A percentile compares a stretch with the other conserved stretches of the same genome.
These are phyloP conservation scores for Ips typographus DNA, from an alignment of 1,140 invertebrate genomes.

Conservation along the genomic window DNA sequence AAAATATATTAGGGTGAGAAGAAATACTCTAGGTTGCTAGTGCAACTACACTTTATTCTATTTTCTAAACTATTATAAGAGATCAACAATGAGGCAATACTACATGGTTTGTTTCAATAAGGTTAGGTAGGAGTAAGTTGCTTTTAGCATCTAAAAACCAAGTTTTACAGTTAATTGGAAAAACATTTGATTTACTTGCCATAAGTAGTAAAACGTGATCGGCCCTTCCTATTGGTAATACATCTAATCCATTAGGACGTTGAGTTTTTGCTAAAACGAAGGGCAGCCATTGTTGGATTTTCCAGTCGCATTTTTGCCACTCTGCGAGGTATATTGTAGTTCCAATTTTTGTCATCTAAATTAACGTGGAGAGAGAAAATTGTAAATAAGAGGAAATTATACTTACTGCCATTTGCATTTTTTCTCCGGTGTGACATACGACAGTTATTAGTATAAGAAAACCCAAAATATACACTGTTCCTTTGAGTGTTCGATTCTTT, in stretches of 20 bases:
- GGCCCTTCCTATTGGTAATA: not conserved
- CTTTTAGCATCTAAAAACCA: not conserved
- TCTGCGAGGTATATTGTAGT: not conserved
- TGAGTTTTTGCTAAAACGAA: not conserved
- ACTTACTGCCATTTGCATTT: not conserved
- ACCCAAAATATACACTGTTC: not conserved
- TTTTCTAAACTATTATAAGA: no score
- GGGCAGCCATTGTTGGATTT: not conserved
- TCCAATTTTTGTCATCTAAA: constrained; percentile 5
- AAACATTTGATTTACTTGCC: not conserved
- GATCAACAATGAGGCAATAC: not conserved
- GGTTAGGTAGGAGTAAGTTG: not conserved
- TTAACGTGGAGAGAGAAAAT: not conserved
- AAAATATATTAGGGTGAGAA: no score
- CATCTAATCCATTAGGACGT: not conserved
- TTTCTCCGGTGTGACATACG: not conserved
- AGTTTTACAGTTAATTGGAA: not conserved
- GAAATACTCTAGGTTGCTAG: no score
- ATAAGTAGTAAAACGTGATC: not conserved
- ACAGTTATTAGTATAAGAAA: not conserved
- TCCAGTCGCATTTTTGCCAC: not conserved
- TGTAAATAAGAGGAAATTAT: no score
- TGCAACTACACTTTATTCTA: no score
- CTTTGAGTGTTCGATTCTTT: not conserved
- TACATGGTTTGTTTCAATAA: not conserved